Evolutionary conservation across 2,113 vertebrate species (phyloP).

Genomic region (Etheostoma cragini): DNA sequence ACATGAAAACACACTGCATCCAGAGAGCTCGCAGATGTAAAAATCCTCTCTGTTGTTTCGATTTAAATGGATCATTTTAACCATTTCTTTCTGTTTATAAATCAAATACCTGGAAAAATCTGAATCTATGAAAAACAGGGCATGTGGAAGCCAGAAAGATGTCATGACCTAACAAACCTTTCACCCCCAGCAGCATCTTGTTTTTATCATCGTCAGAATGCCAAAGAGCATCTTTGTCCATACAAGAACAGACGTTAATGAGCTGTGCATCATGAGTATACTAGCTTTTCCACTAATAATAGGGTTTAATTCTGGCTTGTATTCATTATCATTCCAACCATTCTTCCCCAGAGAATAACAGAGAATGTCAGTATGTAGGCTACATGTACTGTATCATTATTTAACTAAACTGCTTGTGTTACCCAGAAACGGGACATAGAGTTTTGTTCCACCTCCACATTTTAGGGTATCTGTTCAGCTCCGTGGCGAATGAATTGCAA

Average conservation of each 20-base stretch:
- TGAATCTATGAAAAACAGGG: slow-evolving; percentile 3
- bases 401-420: slow-evolving; percentile 16
- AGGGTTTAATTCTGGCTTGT: slow-evolving; percentile 1
- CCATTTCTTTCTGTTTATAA: not conserved
- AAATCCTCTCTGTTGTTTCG: slow-evolving; percentile 5
- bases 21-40: slow-evolving; percentile 5
- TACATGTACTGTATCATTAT: slow-evolving; percentile 22
- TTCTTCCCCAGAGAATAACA: slow-evolving; percentile 14
- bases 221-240: not conserved
- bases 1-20: slow-evolving; percentile 1
- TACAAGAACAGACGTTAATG: slow-evolving; percentile 6
- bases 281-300: slow-evolving; percentile 8
- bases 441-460: slow-evolving; percentile 54
- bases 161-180: slow-evolving; percentile 7
- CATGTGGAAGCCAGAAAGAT: slow-evolving; percentile 26
- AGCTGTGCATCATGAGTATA: not conserved
- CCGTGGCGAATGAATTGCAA: slow-evolving; percentile 47
- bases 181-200: slow-evolving; percentile 11
- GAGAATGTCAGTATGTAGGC: slow-evolving; percentile 3
- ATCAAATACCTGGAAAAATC: slow-evolving; percentile 4
- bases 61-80: not conserved
- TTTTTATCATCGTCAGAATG: slow-evolving; percentile 9
- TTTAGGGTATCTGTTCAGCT: slow-evolving; percentile 30
- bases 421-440: slow-evolving; percentile 28
- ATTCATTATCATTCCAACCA: slow-evolving; percentile 36